Base-by-base conservation (phyloP, 2,113 vertebrate genomes). In the Rissa tridactyla region DNA sequence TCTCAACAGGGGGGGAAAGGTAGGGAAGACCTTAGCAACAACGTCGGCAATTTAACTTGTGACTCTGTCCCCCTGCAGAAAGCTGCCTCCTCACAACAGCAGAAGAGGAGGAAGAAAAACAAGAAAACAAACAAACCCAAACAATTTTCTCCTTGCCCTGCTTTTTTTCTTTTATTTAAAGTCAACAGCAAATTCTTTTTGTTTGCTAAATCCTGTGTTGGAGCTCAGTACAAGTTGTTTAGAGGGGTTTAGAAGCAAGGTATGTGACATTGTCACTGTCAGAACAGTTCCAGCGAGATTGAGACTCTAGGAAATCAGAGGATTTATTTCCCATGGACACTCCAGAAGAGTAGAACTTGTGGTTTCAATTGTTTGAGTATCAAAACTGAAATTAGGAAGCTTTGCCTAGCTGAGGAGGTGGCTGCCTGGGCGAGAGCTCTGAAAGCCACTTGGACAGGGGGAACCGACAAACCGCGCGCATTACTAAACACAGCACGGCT, bases 381-480 rank as follows among this genome's bases (percentile, higher is more conserved):
- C 55, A 22, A n/a, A 66, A 70, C 11, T 42, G 36, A 29, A 64
- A 47, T 21, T 1, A 27, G 47, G 69, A 81, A 62, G 19, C 51
- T 81, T 17, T 58, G 58, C 68, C 38, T 15, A 38, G 7, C 54
- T 36, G 36, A 66, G 32, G 60, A 47, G 20, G 6, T 1, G 34
- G 34, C 70, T 72, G 38, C 65, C 49, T 5, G 25, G 23, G 44
- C 7, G 11, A 54, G 16, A 70, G 57, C 27, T 77, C 54, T 29
- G 25, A 86, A 80, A 82, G n/a, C 14, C 34, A 12, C 40, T 47
- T 13, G 30, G 10, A 42, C 49, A 30, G 1, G 30, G 30, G 30
- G 62, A 58, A 88, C 25, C 0, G 3, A 46, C 44, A 75, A 70
- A 12, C 16, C 1, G 1, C 38, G 9, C 4, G 0, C 0, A 0